Evolutionary conservation across 2,113 vertebrate genomes (phyloP).

Genomic region (Petromus typicus): DNA sequence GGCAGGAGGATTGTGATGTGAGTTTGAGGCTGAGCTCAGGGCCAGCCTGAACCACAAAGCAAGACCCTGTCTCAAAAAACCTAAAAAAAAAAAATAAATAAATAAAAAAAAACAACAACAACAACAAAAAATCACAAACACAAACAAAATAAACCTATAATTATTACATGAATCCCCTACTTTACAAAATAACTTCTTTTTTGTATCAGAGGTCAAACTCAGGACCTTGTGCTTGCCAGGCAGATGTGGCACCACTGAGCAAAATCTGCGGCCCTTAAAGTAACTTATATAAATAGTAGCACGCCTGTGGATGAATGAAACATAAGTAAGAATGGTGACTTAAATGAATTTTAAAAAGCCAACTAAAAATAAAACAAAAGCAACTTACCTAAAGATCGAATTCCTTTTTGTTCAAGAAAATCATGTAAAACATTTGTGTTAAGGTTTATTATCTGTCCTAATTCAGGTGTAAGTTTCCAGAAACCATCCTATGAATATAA

Average conservation of each 20-base stretch:
- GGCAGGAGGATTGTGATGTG: too few relatives aligned
- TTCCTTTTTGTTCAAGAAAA: constrained; percentile 90
- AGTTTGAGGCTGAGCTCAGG: too few relatives aligned
- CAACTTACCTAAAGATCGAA: constrained; percentile 90
- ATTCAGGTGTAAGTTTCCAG: constrained; percentile 88
- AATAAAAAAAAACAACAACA: too few relatives aligned
- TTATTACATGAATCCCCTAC: neutral
- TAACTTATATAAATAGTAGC: neutral
- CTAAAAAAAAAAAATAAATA: too few relatives aligned
- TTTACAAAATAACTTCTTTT: constrained; percentile 21
- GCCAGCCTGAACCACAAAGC: too few relatives aligned
- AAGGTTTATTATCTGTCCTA: constrained; percentile 86
- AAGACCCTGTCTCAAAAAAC: too few relatives aligned
- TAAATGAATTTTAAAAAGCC: constrained; percentile 48
- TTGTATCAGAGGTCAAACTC: too few relatives aligned
- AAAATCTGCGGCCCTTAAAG: too few relatives aligned
- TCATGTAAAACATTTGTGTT: constrained; percentile 85
- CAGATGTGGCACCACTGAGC: too few relatives aligned
- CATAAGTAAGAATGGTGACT: constrained; percentile 12
- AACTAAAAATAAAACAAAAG: neutral
- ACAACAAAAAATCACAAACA: too few relatives aligned
- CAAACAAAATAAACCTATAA: neutral
- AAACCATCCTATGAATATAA: constrained; percentile 89
- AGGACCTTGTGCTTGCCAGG: too few relatives aligned
- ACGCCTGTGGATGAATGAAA: constrained; percentile 60